Evolutionary conservation across 2,888 invertebrate genomes (phyloP).

Genomic region (Hydrotaea cyrtoneurina): DNA sequence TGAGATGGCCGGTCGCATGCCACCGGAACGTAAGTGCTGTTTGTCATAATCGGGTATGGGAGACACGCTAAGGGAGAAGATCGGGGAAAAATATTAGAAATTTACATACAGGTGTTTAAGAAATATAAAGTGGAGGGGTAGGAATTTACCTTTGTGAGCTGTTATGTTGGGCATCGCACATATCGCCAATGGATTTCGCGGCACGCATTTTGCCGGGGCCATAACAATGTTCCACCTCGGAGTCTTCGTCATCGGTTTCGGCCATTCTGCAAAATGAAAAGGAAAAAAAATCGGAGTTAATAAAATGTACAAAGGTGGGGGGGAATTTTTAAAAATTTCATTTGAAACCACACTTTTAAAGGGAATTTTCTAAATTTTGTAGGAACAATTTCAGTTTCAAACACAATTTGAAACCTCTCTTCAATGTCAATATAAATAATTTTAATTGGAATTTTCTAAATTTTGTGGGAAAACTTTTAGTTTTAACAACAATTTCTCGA

Average conservation of each 20-base stretch:
- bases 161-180: constrained; percentile 83
- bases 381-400: no score
- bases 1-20: constrained; percentile 86
- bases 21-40: constrained; percentile 69
- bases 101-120: no score
- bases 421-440: no score
- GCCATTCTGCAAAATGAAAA: constrained; percentile 69
- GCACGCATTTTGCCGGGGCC: constrained; percentile 84
- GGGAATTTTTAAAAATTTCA: no score
- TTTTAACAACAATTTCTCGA: no score
- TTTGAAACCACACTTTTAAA: no score
- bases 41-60: constrained; percentile 75
- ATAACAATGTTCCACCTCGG: constrained; percentile 84
- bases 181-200: constrained; percentile 86
- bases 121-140: neutral
- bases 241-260: constrained; percentile 83
- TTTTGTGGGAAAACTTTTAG: no score
- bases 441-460: no score
- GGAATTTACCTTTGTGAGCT: constrained; percentile 73
- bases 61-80: constrained; percentile 70
- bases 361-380: no score
- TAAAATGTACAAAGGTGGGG: no score
- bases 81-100: neutral
- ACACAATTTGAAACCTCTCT: no score
- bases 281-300: neutral